Percentiles rank a stretch among this genome's conserved stretches.
These are phyloP conservation scores for Clusia tigrina DNA, from an alignment of 2,888 invertebrate genomes.

Conservation along the genomic window DNA sequence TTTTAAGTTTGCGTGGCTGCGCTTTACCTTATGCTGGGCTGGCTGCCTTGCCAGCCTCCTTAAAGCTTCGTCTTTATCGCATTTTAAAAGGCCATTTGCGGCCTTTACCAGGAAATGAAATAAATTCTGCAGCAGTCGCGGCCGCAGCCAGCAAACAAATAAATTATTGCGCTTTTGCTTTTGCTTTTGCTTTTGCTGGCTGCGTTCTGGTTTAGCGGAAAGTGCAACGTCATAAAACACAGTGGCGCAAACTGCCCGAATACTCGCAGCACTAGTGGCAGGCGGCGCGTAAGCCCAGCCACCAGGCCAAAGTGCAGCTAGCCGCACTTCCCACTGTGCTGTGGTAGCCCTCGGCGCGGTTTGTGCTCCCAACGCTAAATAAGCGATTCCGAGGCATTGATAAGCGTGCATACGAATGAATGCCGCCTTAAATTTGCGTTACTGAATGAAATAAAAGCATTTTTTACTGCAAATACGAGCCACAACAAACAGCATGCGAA, in stretches of 20 bases:
- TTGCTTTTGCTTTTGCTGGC: too few relatives aligned
- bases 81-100: conserved; percentile 59
- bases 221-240: background rate
- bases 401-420: conserved; percentile 20
- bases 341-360: too few relatives aligned
- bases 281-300: too few relatives aligned
- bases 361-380: conserved; percentile 13
- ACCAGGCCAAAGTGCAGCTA: too few relatives aligned
- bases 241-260: background rate
- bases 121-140: conserved; percentile 49
- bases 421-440: conserved; percentile 44
- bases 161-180: conserved; percentile 48
- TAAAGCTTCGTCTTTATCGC: conserved; percentile 58
- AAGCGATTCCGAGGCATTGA: conserved; percentile 33
- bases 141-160: conserved; percentile 38
- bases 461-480: conserved; percentile 19
- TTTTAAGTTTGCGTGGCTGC: too few relatives aligned
- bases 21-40: conserved; percentile 13
- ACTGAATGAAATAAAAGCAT: conserved; percentile 47
- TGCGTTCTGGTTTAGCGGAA: too few relatives aligned
- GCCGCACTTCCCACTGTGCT: too few relatives aligned
- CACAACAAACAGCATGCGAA: conserved; percentile 1
- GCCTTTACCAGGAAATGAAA: conserved; percentile 57
- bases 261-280: too few relatives aligned
- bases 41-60: conserved; percentile 42